Conservation (phyloP, 2,113 vertebrate genomes). For the human region DNA sequence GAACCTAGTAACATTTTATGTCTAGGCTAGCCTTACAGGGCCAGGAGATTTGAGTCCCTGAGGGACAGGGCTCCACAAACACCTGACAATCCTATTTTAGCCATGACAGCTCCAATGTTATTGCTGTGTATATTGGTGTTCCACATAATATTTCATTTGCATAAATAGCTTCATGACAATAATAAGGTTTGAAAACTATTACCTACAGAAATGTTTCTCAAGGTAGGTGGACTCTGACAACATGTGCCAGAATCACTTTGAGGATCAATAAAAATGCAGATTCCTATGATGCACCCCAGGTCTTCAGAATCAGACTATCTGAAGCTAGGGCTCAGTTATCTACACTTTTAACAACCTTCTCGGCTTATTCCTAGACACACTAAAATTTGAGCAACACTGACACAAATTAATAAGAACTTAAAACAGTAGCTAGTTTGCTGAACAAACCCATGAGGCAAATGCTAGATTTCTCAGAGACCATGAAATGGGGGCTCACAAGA, state of each 20-base stretch:
- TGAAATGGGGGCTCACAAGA: background rate
- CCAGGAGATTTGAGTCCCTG: no score
- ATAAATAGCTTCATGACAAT: background rate
- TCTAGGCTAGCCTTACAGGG: background rate
- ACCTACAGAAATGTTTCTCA: background rate
- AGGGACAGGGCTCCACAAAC: background rate
- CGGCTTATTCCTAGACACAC: background rate
- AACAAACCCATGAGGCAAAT: background rate
- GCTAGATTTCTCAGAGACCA: background rate
- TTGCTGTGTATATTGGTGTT: background rate
- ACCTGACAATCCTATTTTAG: background rate
- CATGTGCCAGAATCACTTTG: background rate
- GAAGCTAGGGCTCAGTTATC: background rate
- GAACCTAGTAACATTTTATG: background rate
- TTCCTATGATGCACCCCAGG: background rate
- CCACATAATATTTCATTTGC: background rate
- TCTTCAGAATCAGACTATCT: background rate
- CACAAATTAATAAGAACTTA: background rate
- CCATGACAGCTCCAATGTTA: background rate
- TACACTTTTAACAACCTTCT: background rate
- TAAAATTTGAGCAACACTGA: background rate
- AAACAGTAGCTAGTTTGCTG: background rate
- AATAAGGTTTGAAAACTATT: background rate
- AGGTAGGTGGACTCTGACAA: background rate
- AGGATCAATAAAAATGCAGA: background rate